Conservation (phyloP, 1,140 invertebrate species). For the Drosophila malerkotliana region DNA sequence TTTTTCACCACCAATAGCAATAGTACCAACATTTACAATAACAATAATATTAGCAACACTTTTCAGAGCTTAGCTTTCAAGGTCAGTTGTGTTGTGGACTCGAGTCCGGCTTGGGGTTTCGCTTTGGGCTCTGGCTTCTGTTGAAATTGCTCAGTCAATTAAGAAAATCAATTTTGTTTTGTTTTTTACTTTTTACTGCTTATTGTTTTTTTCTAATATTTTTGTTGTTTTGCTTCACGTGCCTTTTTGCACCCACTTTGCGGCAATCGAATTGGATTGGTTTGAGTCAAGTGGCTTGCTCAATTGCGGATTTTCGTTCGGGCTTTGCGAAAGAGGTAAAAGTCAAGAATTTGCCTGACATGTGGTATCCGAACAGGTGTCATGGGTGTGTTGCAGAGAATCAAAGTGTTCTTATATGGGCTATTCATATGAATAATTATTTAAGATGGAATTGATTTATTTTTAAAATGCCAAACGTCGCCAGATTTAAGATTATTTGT, state of each 20-base stretch:
- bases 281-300: conserved; percentile 32
- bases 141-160: conserved; percentile 76
- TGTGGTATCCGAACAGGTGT: conserved; percentile 39
- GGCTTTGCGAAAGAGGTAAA: conserved; percentile 68
- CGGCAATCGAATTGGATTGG: conserved; percentile 40
- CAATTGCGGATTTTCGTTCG: conserved; percentile 59
- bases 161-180: conserved; percentile 73
- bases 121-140: conserved; percentile 40
- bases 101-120: conserved; percentile 40
- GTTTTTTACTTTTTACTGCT: conserved; percentile 38
- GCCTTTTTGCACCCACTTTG: conserved; percentile 54
- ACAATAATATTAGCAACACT: conserved; percentile 36
- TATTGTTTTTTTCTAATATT: conserved; percentile 20
- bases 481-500: background rate
- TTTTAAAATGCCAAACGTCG: conserved; percentile 20
- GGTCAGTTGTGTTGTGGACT: conserved; percentile 65
- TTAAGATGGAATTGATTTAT: conserved; percentile 15
- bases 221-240: conserved; percentile 24
- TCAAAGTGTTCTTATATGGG: conserved; percentile 9
- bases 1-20: conserved; percentile 44
- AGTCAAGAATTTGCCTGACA: conserved; percentile 54
- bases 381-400: conserved; percentile 24
- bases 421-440: conserved; percentile 17
- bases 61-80: conserved; percentile 58
- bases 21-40: conserved; percentile 11